Evolutionary conservation across 2,797 vertebrate genomes (phyloP).

Genomic region (Pseudochirops cupreus): DNA sequence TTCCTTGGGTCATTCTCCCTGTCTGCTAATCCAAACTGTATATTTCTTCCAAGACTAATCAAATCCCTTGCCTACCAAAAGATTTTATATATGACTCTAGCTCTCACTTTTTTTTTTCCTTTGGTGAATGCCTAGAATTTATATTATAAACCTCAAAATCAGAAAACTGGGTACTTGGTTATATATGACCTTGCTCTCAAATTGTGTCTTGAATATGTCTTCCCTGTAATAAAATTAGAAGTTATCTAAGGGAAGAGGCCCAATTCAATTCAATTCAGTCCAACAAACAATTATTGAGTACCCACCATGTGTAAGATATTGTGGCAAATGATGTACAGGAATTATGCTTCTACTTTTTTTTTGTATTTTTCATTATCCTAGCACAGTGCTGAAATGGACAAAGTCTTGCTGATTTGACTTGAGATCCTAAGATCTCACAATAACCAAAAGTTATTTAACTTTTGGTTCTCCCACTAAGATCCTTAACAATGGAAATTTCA

Average conservation of each 20-base stretch:
- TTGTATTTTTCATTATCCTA: background rate
- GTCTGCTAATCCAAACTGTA: conserved; percentile 41
- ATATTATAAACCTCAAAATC: conserved; percentile 3
- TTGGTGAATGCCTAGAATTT: conserved; percentile 35
- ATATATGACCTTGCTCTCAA: conserved; percentile 38
- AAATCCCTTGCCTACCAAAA: conserved; percentile 26
- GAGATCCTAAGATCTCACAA: conserved; percentile 13
- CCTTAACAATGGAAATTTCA: conserved; percentile 32
- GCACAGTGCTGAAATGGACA: background rate
- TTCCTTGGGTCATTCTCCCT: conserved; percentile 32
- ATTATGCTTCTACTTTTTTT: conserved; percentile 31
- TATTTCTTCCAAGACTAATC: conserved; percentile 7
- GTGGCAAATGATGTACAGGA: background rate
- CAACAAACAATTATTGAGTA: background rate
- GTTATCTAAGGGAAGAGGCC: background rate
- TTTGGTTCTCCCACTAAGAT: conserved; percentile 25
- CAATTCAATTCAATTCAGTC: background rate
- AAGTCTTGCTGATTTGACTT: conserved; percentile 39
- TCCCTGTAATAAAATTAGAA: background rate
- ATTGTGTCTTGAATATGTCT: conserved; percentile 37
- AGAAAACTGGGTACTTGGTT: conserved; percentile 2
- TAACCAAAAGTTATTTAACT: background rate
- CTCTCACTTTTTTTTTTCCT: conserved; percentile 18
- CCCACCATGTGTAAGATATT: background rate
- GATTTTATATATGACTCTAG: conserved; percentile 6